Base-by-base conservation (phyloP, 2,113 vertebrate species). In the Sturnira hondurensis region DNA sequence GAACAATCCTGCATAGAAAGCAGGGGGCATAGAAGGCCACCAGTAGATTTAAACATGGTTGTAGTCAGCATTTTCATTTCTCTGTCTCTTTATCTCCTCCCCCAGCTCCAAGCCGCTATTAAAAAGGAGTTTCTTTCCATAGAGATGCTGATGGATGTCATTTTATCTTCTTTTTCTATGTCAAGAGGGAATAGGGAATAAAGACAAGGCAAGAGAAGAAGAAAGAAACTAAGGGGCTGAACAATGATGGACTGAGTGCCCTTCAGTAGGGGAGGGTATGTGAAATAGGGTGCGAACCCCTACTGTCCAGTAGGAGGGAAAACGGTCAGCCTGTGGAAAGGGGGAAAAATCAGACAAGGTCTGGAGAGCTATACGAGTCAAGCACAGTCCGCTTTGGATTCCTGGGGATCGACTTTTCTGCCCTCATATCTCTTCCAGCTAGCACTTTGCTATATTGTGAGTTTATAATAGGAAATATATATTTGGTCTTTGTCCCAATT, bases 251-350 rank as follows among this genome's bases (percentile, higher is more conserved):
- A 3, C 22, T 41, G 50, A 16, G 45, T 31, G 73, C 61, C 10
- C 12, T 47, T 38, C 31, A 14, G 0, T 19, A 13, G 16, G 22
- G 52, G 24, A 19, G 13, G 10, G 7, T 2, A 3, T 47, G 10
- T 0, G 5, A 8, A 4, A 3, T 33, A 13, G 0, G 19, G 12
- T 36, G 15, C 22, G 47, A 74, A 38, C 15, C n/a, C 36, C 56
- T 11, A 14, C 7, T 2, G 12, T 14, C 67, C 26, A 33, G 31
- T 2, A 61, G 58, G 33, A 43, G 17, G 13, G 28, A 2, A 28
- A 4, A 19, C 0, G 0, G n/a, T 4, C 33, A 16, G 68, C 28
- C 58, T 17, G 17, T 11, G 8, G 2, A 52, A 33, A 5, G 56
- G 4, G 10, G 24, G 41, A 47, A 41, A 33, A 10, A 19, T 1